Conservation (phyloP, 2,113 vertebrate species). For the Lagopus muta region DNA sequence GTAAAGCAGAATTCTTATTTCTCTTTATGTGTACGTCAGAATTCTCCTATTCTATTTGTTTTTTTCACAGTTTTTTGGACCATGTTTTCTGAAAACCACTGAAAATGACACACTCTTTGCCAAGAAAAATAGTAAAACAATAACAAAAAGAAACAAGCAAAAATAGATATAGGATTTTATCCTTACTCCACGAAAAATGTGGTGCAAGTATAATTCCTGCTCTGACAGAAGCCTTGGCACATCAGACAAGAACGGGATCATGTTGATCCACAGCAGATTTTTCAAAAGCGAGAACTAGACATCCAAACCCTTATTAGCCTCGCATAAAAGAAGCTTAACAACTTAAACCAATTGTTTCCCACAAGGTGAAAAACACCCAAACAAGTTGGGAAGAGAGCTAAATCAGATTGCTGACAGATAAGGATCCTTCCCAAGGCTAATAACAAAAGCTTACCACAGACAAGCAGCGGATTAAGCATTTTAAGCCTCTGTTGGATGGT, state of each 20-base stretch:
- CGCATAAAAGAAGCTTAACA: slow-evolving; percentile 28
- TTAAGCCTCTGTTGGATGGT: neutral
- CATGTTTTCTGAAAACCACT: neutral
- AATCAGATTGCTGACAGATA: slow-evolving; percentile 49
- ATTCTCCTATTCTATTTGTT: neutral
- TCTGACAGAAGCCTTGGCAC: neutral
- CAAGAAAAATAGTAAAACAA: neutral
- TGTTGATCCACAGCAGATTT: neutral
- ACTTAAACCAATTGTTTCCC: slow-evolving; percentile 43
- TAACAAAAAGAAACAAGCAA: neutral
- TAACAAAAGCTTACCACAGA: slow-evolving; percentile 34
- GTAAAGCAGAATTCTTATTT: neutral
- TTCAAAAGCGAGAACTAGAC: neutral
- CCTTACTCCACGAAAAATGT: neutral
- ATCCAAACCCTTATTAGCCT: slow-evolving; percentile 17
- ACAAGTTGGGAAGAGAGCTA: slow-evolving; percentile 29
- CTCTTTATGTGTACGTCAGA: neutral
- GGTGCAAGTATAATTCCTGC: neutral
- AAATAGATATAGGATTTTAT: neutral
- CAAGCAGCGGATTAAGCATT: slow-evolving; percentile 28
- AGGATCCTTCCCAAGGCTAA: slow-evolving; percentile 50
- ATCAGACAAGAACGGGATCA: neutral
- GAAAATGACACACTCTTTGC: neutral
- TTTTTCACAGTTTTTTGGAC: neutral
- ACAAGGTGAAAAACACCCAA: slow-evolving; percentile 27